These are phyloP conservation scores for Bombus breviceps DNA, from an alignment of 1,140 invertebrate genomes.

Conservation along the genomic window DNA sequence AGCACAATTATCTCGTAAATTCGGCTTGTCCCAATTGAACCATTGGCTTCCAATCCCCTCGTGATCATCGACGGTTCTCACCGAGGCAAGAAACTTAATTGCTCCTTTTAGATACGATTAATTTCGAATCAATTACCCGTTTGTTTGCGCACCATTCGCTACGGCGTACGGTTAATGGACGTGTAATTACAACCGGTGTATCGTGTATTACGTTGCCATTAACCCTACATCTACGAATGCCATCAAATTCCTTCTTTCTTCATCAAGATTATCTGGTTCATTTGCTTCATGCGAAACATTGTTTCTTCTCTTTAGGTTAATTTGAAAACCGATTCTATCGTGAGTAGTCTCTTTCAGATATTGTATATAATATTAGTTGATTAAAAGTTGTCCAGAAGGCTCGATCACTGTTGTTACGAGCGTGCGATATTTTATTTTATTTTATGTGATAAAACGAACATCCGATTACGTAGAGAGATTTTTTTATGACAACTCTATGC, in stretches of 20 bases:
- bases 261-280: neutral
- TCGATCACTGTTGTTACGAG: too few relatives aligned
- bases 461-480: too few relatives aligned
- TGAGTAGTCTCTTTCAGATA: too few relatives aligned
- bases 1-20: slow-evolving; percentile 5
- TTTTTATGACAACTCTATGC: too few relatives aligned
- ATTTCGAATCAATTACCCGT: slow-evolving; percentile 34
- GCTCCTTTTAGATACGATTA: slow-evolving; percentile 33
- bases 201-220: slow-evolving; percentile 1
- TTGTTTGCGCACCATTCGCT: slow-evolving; percentile 11
- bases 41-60: neutral
- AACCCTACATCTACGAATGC: neutral
- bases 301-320: neutral
- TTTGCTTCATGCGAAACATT: too few relatives aligned
- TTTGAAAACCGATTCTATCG: too few relatives aligned
- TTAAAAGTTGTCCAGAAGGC: too few relatives aligned
- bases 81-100: slow-evolving; percentile 16
- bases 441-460: too few relatives aligned
- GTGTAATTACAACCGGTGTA: slow-evolving; percentile 7
- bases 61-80: neutral
- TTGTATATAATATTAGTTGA: too few relatives aligned
- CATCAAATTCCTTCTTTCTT: neutral
- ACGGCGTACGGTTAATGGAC: slow-evolving; percentile 17
- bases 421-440: too few relatives aligned
- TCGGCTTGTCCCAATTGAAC: neutral